Base-by-base conservation (phyloP, 2,888 invertebrate species). In the Rhodophaea formosa region DNA sequence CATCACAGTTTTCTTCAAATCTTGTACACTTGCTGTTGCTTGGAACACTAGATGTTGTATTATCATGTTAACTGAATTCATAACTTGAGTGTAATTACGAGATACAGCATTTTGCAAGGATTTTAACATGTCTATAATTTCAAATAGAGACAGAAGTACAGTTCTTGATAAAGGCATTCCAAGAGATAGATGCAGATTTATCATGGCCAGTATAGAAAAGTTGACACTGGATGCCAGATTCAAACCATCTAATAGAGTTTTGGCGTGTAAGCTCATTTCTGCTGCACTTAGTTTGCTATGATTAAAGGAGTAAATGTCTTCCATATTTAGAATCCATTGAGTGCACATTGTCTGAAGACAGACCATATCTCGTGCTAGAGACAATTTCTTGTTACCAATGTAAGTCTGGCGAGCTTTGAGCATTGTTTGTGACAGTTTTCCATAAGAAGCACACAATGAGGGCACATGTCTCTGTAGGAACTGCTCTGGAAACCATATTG, bases 401-500 rank as follows among this genome's bases (percentile, higher is more conserved):
- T 91, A 93, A 5, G 87, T 82, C 63, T 94, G 92, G 42, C 95
- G 92, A 12, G 91, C 82, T 70, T 90, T 92, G 0, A 86, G 69
- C 77, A 91, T 86, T 45, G 69, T 75, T 70, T 90, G 89, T 12
- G 84, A 77, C 59, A 89, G 69, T 73, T 90, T 91, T 30, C 80
- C 82, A 79, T 92, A 83, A 81, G 84, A 80, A 81, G 92, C 81
- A 84, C 92, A 79, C 83, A 93, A 77, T 68, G 94, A 83, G 67
- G 93, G 89, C 62, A 93, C 86, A 80, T 94, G 93, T 67, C 93
- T 93, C 49, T 92, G 84, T 3, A 98, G 90, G 84, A 98, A 98
- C 68, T 94, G 93, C 77, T 95, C 96, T 0, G 98, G 97, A 72
- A 95, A 94, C 97, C 97, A 98, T 56, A 97, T 82, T 14, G 96